Conservation (phyloP, 2,888 invertebrate species). For the Minunthozetes semirufus region DNA sequence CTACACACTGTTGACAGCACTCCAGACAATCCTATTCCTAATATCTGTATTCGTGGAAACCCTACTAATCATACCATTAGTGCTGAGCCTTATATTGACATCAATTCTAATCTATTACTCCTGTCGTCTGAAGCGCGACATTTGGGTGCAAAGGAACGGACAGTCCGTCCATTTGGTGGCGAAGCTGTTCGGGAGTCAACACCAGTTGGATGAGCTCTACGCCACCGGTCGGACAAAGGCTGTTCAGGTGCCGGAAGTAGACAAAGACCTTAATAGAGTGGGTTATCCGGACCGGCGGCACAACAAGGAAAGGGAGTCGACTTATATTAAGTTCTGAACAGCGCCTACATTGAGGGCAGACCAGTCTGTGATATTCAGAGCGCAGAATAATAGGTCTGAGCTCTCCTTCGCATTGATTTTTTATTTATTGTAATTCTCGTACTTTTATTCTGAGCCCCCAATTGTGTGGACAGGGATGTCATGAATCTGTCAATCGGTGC, state of each 20-base stretch:
- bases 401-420: not conserved
- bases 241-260: not conserved
- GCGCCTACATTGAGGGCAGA: not conserved
- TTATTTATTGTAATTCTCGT: too few relatives aligned
- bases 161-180: not conserved
- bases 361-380: not conserved
- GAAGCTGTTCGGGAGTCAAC: conserved; percentile 6
- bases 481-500: not conserved
- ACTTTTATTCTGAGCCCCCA: too few relatives aligned
- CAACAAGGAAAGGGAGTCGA: not conserved
- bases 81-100: not conserved
- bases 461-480: not conserved
- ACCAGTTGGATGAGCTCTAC: conserved; percentile 6
- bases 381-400: not conserved
- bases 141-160: not conserved
- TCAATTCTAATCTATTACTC: not conserved
- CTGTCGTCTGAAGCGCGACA: not conserved
- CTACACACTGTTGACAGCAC: not conserved
- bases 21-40: not conserved
- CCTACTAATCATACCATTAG: not conserved
- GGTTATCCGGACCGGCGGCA: not conserved
- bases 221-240: not conserved
- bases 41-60: not conserved
- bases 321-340: conserved; percentile 14
- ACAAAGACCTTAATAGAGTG: not conserved